Evolutionary conservation across 2,888 invertebrate genomes (phyloP), one percentile per base, ranked within the genome.

Genomic region (Zygogramma bicolorata): DNA sequence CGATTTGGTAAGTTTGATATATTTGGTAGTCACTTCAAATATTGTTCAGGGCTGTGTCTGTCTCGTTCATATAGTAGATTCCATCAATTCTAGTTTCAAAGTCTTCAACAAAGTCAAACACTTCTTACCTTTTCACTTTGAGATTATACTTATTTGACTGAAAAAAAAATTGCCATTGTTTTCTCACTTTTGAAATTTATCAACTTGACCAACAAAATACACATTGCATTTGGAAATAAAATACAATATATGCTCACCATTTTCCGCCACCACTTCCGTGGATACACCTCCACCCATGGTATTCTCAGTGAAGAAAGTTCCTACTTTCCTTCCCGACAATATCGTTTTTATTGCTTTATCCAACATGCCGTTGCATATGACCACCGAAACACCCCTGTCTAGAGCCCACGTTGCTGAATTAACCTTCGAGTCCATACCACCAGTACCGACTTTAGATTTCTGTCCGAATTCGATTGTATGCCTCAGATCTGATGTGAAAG

Each of bases 381-480:
- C 97, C 0, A 98, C 99, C 68, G 97, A 95, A 4, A 97, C 97
- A 0, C 98, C 98, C 59, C 97, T 92, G 75, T 97, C 95, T 84
- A 99, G 89, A 0, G 99, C 99, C 96, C 97, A 98, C 0, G 96
- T 94, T 0, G 99, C 99, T 0, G 99, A 97, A 81, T 94, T 94
- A 6, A 98, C 97, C 90, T 99, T 99, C 0, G 98, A 96, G 85
- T 99, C 97, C 99, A 99, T 99, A 53, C 99, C 99, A 13, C 99
- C 95, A 0, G 94, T 92, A 7, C 95, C 95, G n/a, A 94, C 94
- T 88, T 96, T 95, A 0, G 97, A 98, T 87, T 98, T 98, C 82
- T 94, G 91, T 0, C 99, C 98, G 84, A 95, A 99, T 82, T 95
- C 92, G 15, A 99, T 94, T 70, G 90, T 91, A 68, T 92, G 92